Conservation (phyloP, 2,797 vertebrate species). For the Neosalanx taihuensis region DNA sequence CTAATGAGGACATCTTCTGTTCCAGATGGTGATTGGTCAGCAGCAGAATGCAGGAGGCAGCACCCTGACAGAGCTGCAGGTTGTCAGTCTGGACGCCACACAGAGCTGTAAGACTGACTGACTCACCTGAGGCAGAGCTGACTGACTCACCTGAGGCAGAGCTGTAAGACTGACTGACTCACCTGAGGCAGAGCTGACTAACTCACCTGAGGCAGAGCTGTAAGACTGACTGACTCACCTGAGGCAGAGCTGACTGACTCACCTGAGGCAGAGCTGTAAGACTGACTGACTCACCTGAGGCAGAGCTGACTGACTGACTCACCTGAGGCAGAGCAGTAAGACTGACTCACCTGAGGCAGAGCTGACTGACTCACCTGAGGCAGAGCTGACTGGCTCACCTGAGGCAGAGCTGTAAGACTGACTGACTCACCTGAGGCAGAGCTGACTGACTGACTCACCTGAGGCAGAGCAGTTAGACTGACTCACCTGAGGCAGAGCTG, state of each 20-base stretch:
- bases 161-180: conserved; percentile 31
- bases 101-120: conserved; percentile 83
- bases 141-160: conserved; percentile 34
- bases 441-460: conserved; percentile 30
- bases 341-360: conserved; percentile 33
- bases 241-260: no score
- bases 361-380: conserved; percentile 28
- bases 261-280: conserved; percentile 31
- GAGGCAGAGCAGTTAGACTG: conserved; percentile 29
- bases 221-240: conserved; percentile 70
- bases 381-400: conserved; percentile 68
- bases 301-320: conserved; percentile 60
- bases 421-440: conserved; percentile 4
- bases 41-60: conserved; percentile 88
- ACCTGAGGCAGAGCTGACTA: conserved; percentile 48
- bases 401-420: no score
- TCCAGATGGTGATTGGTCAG: conserved; percentile 96
- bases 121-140: conserved; percentile 16
- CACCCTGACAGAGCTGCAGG: conserved; percentile 96
- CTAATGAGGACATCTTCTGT: conserved; percentile 45
- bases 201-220: conserved; percentile 60
- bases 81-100: conserved; percentile 87
- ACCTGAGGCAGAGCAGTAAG: conserved; percentile 20
- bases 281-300: no score
- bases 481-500: conserved; percentile 45